Evolutionary conservation across 2,888 invertebrate species (phyloP).

Genomic region (Halocaridina rubra): DNA sequence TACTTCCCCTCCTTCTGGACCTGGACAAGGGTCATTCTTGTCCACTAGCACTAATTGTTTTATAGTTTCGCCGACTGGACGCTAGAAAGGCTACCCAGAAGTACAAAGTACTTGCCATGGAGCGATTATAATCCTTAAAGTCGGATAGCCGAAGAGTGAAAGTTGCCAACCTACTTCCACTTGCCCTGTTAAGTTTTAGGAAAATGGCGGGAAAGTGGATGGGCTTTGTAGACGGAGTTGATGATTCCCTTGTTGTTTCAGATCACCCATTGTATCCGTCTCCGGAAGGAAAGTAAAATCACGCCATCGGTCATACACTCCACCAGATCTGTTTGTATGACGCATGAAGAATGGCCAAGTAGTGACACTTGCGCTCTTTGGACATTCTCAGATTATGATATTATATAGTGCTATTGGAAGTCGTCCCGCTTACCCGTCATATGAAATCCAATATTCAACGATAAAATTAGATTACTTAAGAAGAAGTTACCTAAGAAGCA

Average conservation of each 20-base stretch:
- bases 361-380: too few species aligned
- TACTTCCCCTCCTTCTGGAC: not conserved
- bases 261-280: not conserved
- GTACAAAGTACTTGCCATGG: not conserved
- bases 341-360: too few species aligned
- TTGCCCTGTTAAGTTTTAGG: slow-evolving; percentile 18
- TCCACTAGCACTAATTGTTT: slow-evolving; percentile 51
- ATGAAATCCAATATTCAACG: too few species aligned
- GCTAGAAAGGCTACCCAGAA: slow-evolving; percentile 6
- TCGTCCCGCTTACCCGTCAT: too few species aligned
- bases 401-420: too few species aligned
- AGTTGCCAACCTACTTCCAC: not conserved
- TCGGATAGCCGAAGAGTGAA: not conserved
- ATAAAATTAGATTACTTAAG: too few species aligned
- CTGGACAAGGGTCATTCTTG: slow-evolving; percentile 44
- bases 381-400: too few species aligned
- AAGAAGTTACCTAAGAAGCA: too few species aligned
- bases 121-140: not conserved
- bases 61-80: slow-evolving; percentile 40
- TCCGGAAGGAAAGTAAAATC: not conserved
- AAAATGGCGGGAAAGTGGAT: slow-evolving; percentile 39
- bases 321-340: too few species aligned
- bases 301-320: too few species aligned
- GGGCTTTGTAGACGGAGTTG: not conserved
- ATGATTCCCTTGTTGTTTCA: slow-evolving; percentile 1